These are phyloP conservation scores for Indri indri DNA, from an alignment of 2,113 vertebrate species.

Conservation along the genomic window DNA sequence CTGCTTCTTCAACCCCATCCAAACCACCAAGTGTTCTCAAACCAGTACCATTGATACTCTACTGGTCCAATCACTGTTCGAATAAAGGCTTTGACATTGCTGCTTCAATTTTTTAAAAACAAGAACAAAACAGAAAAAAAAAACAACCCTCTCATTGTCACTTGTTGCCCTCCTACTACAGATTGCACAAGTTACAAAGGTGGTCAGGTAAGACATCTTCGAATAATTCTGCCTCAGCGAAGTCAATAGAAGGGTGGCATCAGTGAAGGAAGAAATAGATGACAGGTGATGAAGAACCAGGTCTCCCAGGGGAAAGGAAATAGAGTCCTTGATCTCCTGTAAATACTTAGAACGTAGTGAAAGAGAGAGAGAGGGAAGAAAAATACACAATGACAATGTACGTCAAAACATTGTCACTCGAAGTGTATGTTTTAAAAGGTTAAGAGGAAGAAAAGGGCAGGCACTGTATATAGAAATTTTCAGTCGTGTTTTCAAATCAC, in stretches of 20 bases:
- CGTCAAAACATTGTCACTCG: slow-evolving; percentile 77
- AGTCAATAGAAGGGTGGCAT: background rate
- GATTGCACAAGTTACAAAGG: background rate
- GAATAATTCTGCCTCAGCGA: slow-evolving; percentile 40
- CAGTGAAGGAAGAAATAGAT: background rate
- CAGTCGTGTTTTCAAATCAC: slow-evolving; percentile 86
- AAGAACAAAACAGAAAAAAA: background rate
- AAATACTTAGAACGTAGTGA: slow-evolving; percentile 78
- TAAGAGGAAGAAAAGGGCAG: slow-evolving; percentile 75
- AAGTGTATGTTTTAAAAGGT: slow-evolving; percentile 76
- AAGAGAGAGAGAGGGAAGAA: slow-evolving; percentile 49
- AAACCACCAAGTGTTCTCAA: rapidly evolving
- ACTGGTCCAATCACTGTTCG: background rate
- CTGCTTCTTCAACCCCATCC: background rate
- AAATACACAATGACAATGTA: slow-evolving; percentile 69
- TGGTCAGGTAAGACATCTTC: background rate
- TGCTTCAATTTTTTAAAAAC: background rate
- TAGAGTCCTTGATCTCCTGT: slow-evolving; percentile 64
- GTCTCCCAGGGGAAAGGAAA: slow-evolving; percentile 61
- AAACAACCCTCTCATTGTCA: background rate
- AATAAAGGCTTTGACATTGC: background rate
- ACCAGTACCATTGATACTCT: background rate
- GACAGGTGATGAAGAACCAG: slow-evolving; percentile 40
- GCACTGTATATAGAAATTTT: slow-evolving; percentile 77
- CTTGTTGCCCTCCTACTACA: background rate